Evolutionary conservation across 92 coral and sea anemone genomes (phyloP).

Genomic region (Parazoanthus atlanticus): DNA sequence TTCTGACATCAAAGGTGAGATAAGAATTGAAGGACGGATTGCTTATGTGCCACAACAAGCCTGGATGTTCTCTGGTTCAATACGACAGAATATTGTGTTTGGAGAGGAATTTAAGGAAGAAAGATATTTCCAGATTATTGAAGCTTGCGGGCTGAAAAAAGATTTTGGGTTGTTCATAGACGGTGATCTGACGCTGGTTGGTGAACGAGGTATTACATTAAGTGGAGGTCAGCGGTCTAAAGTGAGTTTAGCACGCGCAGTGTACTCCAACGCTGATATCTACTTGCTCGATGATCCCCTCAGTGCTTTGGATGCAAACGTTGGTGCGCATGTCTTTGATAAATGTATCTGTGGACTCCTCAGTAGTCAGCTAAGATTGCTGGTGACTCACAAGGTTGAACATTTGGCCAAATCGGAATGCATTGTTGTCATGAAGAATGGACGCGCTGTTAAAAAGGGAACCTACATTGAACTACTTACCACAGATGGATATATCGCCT

Average conservation of each 20-base stretch:
- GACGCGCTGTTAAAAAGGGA: background rate
- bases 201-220: background rate
- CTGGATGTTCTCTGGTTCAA: slow-evolving; percentile 12
- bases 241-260: slow-evolving; percentile 6
- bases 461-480: background rate
- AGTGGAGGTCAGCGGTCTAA: slow-evolving; percentile 10
- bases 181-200: background rate
- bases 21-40: background rate
- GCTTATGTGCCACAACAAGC: slow-evolving; percentile 10
- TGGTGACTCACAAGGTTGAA: background rate
- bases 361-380: background rate
- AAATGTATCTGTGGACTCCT: slow-evolving; percentile 14
- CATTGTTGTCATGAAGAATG: background rate
- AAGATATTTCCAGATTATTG: background rate
- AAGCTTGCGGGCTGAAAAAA: background rate
- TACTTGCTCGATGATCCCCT: slow-evolving; percentile 15
- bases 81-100: background rate
- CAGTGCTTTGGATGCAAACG: slow-evolving; percentile 7
- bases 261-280: background rate
- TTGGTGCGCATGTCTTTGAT: slow-evolving; percentile 9
- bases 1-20: background rate
- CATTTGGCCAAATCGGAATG: background rate
- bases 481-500: background rate
- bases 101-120: background rate
- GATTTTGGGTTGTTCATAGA: background rate